Evolutionary conservation across 1,140 invertebrate species (phyloP).

Genomic region (Globodera ellingtonae): DNA sequence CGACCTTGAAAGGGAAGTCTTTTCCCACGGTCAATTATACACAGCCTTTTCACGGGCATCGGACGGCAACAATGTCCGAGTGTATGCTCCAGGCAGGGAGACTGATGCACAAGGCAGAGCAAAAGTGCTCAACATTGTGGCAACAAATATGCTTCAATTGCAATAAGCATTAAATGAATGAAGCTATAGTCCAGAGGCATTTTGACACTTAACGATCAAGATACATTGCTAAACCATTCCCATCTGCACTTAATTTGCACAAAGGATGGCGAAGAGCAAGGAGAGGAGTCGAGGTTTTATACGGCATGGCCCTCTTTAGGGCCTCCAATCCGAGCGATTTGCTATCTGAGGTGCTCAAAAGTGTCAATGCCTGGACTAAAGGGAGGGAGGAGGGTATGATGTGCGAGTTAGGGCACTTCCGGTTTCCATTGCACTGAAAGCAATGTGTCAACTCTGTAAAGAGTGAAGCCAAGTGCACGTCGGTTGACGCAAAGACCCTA

Average conservation of each 20-base stretch:
- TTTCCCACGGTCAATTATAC: slow-evolving; percentile 19
- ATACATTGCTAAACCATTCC: background rate
- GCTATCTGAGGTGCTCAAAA: too few species aligned
- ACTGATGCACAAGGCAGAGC: background rate
- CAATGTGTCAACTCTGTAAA: too few species aligned
- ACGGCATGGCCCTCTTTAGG: too few species aligned
- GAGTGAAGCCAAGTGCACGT: too few species aligned
- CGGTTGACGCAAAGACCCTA: too few species aligned
- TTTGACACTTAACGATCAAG: background rate
- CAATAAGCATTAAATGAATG: background rate
- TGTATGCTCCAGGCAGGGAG: background rate
- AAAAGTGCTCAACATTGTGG: background rate
- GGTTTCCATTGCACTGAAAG: too few species aligned
- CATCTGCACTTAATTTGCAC: background rate
- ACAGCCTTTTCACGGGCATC: background rate
- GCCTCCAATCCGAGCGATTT: too few species aligned
- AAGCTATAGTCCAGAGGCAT: background rate
- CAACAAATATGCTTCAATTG: background rate
- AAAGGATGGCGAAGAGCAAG: too few species aligned
- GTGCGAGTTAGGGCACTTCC: too few species aligned
- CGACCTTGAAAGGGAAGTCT: slow-evolving; percentile 18
- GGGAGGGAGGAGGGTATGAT: background rate
- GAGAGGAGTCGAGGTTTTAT: too few species aligned
- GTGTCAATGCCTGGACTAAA: too few species aligned
- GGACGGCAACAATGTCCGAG: background rate